Conservation (phyloP, 1,140 invertebrate species). For the Ooceraea biroi region DNA sequence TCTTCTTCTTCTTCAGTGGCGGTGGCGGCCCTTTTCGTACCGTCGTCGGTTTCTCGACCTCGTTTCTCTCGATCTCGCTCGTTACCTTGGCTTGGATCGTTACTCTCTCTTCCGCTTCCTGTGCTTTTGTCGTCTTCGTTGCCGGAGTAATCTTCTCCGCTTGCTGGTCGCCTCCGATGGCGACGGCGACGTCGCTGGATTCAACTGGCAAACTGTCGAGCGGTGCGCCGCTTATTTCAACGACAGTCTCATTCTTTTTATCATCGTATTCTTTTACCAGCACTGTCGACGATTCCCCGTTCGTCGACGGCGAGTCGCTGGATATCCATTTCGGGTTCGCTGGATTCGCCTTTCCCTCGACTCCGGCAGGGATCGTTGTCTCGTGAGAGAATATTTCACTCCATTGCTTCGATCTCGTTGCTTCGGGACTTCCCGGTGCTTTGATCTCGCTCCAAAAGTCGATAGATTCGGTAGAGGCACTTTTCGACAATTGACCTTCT, state of each 20-base stretch:
- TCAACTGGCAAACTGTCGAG: not conserved
- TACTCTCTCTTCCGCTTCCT: not conserved
- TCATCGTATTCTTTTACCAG: slow-evolving; percentile 27
- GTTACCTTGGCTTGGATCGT: no score
- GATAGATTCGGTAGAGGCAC: slow-evolving; percentile 73
- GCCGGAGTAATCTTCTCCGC: not conserved
- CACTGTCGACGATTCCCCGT: slow-evolving; percentile 27
- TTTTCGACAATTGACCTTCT: slow-evolving; percentile 49
- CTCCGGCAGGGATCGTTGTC: not conserved
- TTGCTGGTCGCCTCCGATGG: slow-evolving; percentile 1
- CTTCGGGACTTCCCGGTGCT: slow-evolving; percentile 50
- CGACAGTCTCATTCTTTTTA: slow-evolving; percentile 54
- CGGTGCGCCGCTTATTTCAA: slow-evolving; percentile 56
- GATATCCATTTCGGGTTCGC: not conserved
- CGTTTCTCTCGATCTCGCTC: not conserved
- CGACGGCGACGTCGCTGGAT: slow-evolving; percentile 15
- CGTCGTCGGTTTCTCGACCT: not conserved
- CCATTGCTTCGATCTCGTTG: slow-evolving; percentile 6
- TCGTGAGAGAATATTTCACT: not conserved
- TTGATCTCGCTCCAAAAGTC: slow-evolving; percentile 85
- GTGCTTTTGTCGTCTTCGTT: not conserved
- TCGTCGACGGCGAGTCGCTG: not conserved
- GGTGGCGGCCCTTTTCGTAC: not conserved
- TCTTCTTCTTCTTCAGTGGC: slow-evolving; percentile 48
- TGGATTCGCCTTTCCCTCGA: not conserved